Evolutionary conservation across 2,113 vertebrate species (phyloP).

Genomic region (Perca schrenkii): DNA sequence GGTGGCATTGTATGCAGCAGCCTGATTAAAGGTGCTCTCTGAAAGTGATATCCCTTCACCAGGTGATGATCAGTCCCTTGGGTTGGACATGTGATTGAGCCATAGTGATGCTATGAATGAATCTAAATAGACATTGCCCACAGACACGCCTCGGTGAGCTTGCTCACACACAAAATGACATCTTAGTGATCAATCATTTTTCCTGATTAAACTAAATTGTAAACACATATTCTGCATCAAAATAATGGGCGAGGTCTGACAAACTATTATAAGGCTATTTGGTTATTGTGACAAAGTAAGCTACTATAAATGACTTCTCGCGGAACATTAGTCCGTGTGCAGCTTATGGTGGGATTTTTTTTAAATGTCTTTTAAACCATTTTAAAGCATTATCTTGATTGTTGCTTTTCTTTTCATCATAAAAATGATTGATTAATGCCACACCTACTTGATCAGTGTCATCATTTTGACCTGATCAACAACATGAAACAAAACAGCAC

Average conservation of each 20-base stretch:
- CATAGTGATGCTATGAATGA: background rate
- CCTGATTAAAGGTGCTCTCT: background rate
- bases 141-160: background rate
- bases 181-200: background rate
- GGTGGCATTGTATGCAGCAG: background rate
- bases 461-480: background rate
- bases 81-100: background rate
- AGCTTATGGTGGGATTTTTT: background rate
- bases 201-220: background rate
- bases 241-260: background rate
- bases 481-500: background rate
- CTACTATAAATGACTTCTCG: background rate
- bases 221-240: background rate
- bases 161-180: background rate
- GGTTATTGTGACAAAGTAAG: background rate
- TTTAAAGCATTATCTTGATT: background rate
- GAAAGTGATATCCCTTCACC: background rate
- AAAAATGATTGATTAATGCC: background rate
- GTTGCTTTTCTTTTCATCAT: background rate
- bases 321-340: background rate
- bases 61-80: background rate
- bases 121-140: background rate
- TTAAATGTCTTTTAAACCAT: background rate
- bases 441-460: background rate
- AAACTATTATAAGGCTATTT: background rate